phyloP scores from a whole-genome alignment of 2,888 invertebrate species.

The Salpingus planirostris region DNA sequence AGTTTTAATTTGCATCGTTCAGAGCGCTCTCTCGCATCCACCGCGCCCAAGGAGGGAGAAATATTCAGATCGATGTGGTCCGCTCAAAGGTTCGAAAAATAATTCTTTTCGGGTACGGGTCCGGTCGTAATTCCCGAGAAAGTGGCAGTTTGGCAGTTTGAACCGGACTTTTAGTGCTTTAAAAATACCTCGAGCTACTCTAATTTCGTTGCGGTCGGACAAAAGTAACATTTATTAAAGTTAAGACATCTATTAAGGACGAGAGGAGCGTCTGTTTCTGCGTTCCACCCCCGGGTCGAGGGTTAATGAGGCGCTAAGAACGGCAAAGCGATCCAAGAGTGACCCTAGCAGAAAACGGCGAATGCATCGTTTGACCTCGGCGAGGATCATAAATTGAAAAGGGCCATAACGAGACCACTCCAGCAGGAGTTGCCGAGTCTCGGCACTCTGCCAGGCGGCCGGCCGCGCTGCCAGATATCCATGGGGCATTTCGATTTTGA shows the following conservation, averaged over 20 bases:
- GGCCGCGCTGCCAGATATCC: conserved; percentile 15
- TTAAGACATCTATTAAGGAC: conserved; percentile 18
- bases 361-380: conserved; percentile 29
- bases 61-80: too few relatives aligned
- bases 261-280: conserved; percentile 15
- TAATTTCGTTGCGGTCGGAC: conserved; percentile 16
- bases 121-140: conserved; percentile 5
- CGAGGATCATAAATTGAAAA: conserved; percentile 27
- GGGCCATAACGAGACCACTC: conserved; percentile 27
- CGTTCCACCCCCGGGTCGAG: conserved; percentile 21
- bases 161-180: conserved; percentile 11
- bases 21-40: too few relatives aligned
- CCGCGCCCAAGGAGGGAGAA: too few relatives aligned
- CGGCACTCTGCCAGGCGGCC: conserved; percentile 21
- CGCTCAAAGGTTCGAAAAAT: too few relatives aligned
- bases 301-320: conserved; percentile 30
- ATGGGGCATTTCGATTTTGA: conserved; percentile 18
- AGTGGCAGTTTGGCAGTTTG: conserved; percentile 8
- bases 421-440: conserved; percentile 21
- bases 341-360: conserved; percentile 19
- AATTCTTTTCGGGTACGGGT: too few relatives aligned
- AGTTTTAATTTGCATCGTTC: conserved; percentile 7
- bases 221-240: conserved; percentile 22
- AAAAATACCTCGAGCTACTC: conserved; percentile 15
- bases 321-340: conserved; percentile 16